Percentiles rank a stretch among this genome's conserved stretches.
These are phyloP conservation scores for Strix occidentalis DNA, from an alignment of 2,797 vertebrate species.

Conservation along the genomic window DNA sequence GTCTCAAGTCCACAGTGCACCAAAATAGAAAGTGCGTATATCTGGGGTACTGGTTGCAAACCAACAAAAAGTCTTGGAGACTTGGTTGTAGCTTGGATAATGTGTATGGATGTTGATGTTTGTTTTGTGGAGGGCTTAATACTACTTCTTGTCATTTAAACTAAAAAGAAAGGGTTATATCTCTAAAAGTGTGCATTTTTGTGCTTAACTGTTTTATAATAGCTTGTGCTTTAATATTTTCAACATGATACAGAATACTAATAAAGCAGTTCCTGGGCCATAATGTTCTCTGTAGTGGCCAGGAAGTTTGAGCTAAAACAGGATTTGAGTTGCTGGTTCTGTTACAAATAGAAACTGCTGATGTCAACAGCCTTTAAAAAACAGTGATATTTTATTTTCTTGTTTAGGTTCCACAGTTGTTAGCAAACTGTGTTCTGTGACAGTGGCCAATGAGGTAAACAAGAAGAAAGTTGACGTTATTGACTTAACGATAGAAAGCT, in stretches of 20 bases:
- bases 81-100: neutral
- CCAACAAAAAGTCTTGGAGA: neutral
- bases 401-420: slow-evolving; percentile 78
- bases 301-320: neutral
- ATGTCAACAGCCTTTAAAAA: neutral
- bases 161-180: neutral
- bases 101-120: neutral
- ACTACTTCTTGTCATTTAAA: neutral
- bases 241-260: neutral
- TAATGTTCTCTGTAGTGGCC: neutral
- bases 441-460: slow-evolving; percentile 73
- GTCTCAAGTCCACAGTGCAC: slow-evolving; percentile 82
- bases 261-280: neutral
- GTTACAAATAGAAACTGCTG: neutral
- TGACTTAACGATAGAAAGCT: slow-evolving; percentile 92
- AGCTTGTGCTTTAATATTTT: neutral
- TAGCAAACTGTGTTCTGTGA: slow-evolving; percentile 80
- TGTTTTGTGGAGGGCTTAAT: neutral
- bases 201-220: neutral
- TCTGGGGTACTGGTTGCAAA: neutral
- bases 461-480: slow-evolving; percentile 92
- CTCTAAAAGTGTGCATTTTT: neutral
- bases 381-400: neutral
- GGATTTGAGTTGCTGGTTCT: neutral
- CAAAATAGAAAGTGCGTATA: slow-evolving; percentile 88